Percentiles rank a stretch among this genome's conserved stretches.
These are phyloP conservation scores for Cephus sareptanus DNA, from an alignment of 2,888 invertebrate genomes.

Conservation along the genomic window DNA sequence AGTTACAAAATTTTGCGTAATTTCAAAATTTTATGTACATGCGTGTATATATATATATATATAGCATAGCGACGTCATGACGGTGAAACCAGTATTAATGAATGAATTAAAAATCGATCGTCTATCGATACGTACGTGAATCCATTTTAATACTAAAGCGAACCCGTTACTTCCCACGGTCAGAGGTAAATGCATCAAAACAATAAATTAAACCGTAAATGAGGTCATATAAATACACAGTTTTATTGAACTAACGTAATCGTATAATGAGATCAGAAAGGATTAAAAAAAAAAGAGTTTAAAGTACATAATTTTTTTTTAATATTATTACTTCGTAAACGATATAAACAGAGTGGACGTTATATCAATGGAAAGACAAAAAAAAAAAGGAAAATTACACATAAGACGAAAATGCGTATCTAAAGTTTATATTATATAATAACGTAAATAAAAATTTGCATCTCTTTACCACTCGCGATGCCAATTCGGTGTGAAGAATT, in stretches of 20 bases:
- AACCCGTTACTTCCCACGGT: background rate
- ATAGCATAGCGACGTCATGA: background rate
- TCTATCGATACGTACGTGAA: background rate
- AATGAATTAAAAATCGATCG: background rate
- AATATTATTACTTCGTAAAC: constrained; percentile 23
- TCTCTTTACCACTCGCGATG: constrained; percentile 8
- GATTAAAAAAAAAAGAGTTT: constrained; percentile 20
- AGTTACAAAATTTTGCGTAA: background rate
- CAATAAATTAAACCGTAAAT: constrained; percentile 26
- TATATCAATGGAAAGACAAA: constrained; percentile 20
- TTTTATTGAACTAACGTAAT: constrained; percentile 38
- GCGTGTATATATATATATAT: background rate
- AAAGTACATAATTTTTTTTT: constrained; percentile 26
- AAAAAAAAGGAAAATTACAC: constrained; percentile 21
- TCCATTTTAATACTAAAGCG: background rate
- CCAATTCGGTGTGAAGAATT: constrained; percentile 20
- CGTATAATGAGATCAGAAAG: constrained; percentile 37
- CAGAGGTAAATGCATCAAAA: constrained; percentile 24
- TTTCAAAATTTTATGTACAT: background rate
- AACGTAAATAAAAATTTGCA: constrained; percentile 14
- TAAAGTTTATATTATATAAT: constrained; percentile 22
- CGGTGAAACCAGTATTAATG: constrained; percentile 18
- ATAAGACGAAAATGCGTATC: constrained; percentile 23
- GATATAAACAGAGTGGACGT: constrained; percentile 9
- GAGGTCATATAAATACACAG: constrained; percentile 35